phyloP scores from a whole-genome alignment of 2,113 vertebrate genomes.

The Syngnathus typhle region DNA sequence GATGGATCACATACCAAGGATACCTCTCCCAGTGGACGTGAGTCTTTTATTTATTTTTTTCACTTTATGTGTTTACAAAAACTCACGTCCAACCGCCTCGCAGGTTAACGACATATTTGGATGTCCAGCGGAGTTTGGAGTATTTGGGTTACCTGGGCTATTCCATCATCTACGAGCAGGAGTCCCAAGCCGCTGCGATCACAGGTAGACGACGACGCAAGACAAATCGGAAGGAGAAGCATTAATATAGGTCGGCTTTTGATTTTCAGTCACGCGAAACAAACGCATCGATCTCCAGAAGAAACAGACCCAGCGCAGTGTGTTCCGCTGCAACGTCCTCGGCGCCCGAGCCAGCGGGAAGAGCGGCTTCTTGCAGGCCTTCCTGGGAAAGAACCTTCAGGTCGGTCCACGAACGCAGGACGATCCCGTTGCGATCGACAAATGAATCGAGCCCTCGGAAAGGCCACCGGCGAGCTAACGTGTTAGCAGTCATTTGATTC shows the following conservation, averaged over 20 bases:
- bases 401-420: constrained; percentile 58
- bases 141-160: constrained; percentile 96
- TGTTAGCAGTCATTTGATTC: neutral
- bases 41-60: constrained; percentile 56
- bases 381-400: constrained; percentile 84
- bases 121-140: constrained; percentile 93
- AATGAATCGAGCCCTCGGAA: neutral
- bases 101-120: constrained; percentile 92
- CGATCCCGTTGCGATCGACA: neutral
- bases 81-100: neutral
- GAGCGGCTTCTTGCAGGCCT: constrained; percentile 87
- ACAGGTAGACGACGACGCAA: constrained; percentile 68
- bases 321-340: constrained; percentile 91
- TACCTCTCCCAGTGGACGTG: constrained; percentile 99
- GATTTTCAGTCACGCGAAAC: constrained; percentile 85
- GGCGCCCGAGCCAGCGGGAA: constrained; percentile 86
- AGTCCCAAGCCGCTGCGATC: constrained; percentile 91
- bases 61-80: neutral
- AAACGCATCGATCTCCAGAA: constrained; percentile 98
- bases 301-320: constrained; percentile 94
- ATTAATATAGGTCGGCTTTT: neutral
- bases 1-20: constrained; percentile 98
- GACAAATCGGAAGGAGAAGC: neutral
- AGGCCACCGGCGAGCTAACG: neutral
- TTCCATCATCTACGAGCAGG: constrained; percentile 94